Percentiles rank a stretch among this genome's conserved stretches.
Conservation (phyloP, 2,113 vertebrate genomes). For the Diglossa brunneiventris region DNA sequence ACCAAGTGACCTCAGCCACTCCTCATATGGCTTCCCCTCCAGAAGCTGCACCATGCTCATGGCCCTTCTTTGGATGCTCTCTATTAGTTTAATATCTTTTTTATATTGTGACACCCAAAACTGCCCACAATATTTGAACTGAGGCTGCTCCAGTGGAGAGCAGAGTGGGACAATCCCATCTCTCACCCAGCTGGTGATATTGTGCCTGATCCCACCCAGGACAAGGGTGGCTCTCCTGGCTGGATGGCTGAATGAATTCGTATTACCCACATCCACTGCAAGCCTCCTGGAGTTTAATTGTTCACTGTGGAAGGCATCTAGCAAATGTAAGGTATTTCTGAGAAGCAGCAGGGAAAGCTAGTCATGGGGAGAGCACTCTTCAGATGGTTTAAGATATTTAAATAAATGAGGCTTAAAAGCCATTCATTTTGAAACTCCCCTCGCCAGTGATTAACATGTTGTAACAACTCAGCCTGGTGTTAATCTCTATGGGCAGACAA, state of each 20-base stretch:
- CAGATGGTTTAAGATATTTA: background rate
- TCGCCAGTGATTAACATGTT: slow-evolving; percentile 14
- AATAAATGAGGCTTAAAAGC: slow-evolving; percentile 35
- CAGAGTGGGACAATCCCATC: background rate
- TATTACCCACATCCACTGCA: background rate
- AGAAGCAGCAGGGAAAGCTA: background rate
- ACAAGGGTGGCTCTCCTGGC: background rate
- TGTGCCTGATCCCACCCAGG: background rate
- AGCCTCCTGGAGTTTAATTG: background rate
- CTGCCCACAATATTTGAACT: background rate
- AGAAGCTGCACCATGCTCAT: background rate
- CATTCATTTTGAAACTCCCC: background rate
- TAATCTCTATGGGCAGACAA: background rate
- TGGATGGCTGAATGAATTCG: background rate
- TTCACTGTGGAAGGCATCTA: background rate
- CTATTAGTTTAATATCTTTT: background rate
- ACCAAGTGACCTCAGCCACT: background rate
- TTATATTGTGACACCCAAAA: background rate
- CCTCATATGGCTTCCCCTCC: background rate
- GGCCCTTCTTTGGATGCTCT: background rate
- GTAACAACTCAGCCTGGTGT: background rate
- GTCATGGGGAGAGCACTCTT: background rate
- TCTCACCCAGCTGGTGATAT: accelerated
- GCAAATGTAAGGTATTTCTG: background rate
- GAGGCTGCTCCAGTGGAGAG: background rate